Evolutionary conservation across 2,888 invertebrate genomes (phyloP).

Genomic region (Andricus curvator): DNA sequence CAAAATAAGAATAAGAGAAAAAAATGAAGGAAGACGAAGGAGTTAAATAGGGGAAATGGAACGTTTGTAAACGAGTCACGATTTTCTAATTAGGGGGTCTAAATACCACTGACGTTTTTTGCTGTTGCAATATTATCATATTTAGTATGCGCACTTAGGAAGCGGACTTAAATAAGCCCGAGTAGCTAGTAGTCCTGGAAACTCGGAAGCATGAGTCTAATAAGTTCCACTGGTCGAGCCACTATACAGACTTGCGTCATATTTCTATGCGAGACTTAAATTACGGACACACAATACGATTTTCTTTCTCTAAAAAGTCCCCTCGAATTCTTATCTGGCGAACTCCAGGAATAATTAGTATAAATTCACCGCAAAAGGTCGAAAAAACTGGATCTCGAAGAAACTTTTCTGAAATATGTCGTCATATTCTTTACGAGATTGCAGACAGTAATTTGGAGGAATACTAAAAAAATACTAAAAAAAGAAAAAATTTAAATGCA

Average conservation of each 20-base stretch:
- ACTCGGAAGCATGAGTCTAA: constrained; percentile 73
- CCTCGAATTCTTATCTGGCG: background rate
- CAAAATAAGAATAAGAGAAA: no score
- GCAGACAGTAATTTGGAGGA: background rate
- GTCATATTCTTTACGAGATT: background rate
- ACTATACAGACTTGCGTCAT: constrained; percentile 64
- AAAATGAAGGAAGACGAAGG: constrained; percentile 55
- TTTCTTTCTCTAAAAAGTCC: constrained; percentile 46
- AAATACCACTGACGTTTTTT: constrained; percentile 78
- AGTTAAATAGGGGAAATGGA: constrained; percentile 68
- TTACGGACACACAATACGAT: constrained; percentile 53
- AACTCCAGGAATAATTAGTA: background rate
- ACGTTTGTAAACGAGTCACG: constrained; percentile 78
- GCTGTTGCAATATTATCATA: constrained; percentile 78
- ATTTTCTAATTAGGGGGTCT: constrained; percentile 77
- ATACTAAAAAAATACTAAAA: background rate
- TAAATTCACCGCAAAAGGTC: background rate
- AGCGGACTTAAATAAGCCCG: constrained; percentile 77
- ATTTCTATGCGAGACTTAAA: constrained; percentile 69
- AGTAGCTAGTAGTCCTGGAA: constrained; percentile 63
- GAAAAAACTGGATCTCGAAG: background rate
- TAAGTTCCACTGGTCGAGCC: constrained; percentile 74
- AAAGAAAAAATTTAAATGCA: no score
- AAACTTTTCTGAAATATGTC: background rate
- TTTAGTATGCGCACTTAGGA: constrained; percentile 78